Evolutionary conservation across 2,888 invertebrate species (phyloP).

Genomic region (Drosophila anceps): DNA sequence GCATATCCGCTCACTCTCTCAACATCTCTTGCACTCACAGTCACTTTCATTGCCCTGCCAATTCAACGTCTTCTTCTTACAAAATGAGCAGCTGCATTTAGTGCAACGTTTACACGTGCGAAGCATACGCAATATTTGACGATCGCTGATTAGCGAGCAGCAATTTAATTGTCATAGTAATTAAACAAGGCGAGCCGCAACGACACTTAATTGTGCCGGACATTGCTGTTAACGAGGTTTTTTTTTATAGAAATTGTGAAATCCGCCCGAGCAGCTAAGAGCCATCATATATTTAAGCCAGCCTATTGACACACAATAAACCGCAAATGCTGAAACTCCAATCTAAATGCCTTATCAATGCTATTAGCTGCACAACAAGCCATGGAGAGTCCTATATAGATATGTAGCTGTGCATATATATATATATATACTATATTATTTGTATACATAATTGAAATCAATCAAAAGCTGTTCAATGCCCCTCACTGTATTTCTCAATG

Average conservation of each 20-base stretch:
- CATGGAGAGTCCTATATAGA: neutral
- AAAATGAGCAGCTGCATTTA: slow-evolving; percentile 4
- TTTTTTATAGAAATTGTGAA: slow-evolving; percentile 26
- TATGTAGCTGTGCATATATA: too few species aligned
- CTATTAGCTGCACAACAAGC: slow-evolving; percentile 5
- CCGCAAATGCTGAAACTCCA: slow-evolving; percentile 1
- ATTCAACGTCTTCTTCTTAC: neutral
- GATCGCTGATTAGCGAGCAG: slow-evolving; percentile 9
- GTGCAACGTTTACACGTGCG: slow-evolving; percentile 25
- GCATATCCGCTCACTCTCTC: neutral
- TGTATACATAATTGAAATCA: slow-evolving; percentile 9
- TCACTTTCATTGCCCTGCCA: neutral
- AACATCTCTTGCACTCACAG: neutral
- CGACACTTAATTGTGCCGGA: slow-evolving; percentile 26
- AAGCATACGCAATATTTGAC: slow-evolving; percentile 23
- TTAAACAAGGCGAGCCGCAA: slow-evolving; percentile 9
- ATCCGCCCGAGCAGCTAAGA: slow-evolving; percentile 8
- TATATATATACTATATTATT: neutral
- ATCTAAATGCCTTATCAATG: slow-evolving; percentile 24
- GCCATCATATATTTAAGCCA: slow-evolving; percentile 3
- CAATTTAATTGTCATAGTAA: slow-evolving; percentile 35
- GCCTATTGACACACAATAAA: slow-evolving; percentile 1
- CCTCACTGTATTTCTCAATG: neutral
- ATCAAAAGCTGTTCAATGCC: slow-evolving; percentile 2
- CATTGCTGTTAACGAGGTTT: slow-evolving; percentile 17